phyloP scores from a whole-genome alignment of 1,140 invertebrate genomes.

The Zaprionus inermis region DNA sequence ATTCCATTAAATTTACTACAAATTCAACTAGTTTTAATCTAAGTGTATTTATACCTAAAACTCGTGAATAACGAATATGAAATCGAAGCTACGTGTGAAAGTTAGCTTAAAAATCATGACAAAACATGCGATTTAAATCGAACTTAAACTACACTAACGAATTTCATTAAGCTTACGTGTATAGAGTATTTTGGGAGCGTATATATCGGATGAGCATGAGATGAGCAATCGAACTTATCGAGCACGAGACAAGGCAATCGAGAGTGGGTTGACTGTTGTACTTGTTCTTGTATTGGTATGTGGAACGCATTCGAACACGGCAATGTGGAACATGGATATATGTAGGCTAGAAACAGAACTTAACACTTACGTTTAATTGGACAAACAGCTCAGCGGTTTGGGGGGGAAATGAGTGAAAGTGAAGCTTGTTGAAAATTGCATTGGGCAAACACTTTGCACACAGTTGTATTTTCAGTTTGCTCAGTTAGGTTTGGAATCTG shows the following conservation, averaged over 20 bases:
- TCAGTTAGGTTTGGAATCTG: conserved; percentile 32
- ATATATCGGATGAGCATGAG: conserved; percentile 11
- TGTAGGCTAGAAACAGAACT: not conserved
- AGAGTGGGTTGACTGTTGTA: not conserved
- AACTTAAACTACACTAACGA: not conserved
- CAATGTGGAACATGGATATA: conserved; percentile 13
- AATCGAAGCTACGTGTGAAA: not conserved
- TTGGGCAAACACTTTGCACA: conserved; percentile 26
- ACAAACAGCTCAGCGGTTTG: conserved; percentile 49
- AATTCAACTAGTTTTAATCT: not conserved
- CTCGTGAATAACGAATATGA: not conserved
- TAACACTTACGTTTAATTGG: conserved; percentile 68
- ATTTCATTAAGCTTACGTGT: conserved; percentile 33
- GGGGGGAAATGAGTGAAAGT: conserved; percentile 41
- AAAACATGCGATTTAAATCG: not conserved
- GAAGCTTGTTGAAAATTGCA: conserved; percentile 44
- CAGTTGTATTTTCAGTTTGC: conserved; percentile 8
- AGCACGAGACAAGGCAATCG: conserved; percentile 11
- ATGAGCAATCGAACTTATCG: conserved; percentile 4
- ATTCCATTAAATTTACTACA: not conserved
- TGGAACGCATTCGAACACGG: conserved; percentile 22
- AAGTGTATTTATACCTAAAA: not conserved
- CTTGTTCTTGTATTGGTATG: not conserved
- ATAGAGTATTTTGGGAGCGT: conserved; percentile 20
- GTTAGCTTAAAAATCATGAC: not conserved